Percentiles rank a stretch among this genome's conserved stretches.
phyloP scores from a whole-genome alignment of 1,140 invertebrate genomes.

The Triops cancriformis region DNA sequence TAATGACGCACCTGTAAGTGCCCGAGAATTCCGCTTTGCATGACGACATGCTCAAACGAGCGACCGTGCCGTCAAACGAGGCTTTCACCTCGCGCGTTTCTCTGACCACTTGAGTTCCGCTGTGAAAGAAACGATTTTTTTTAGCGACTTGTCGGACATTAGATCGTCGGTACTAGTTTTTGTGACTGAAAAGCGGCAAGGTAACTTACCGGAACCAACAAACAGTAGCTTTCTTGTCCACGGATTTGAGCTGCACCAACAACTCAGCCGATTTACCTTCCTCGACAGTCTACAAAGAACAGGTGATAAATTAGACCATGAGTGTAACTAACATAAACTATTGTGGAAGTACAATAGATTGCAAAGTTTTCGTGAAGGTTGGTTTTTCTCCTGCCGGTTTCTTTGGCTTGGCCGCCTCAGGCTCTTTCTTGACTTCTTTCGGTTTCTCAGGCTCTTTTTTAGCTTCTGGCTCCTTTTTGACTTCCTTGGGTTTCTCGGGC shows the following conservation, averaged over 20 bases:
- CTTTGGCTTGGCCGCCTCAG: neutral
- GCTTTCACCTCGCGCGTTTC: slow-evolving; percentile 58
- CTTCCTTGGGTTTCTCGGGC: neutral
- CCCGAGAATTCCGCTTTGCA: slow-evolving; percentile 60
- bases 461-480: neutral
- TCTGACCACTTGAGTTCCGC: slow-evolving; percentile 59
- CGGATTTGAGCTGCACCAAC: slow-evolving; percentile 56
- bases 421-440: slow-evolving; percentile 19
- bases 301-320: slow-evolving; percentile 31
- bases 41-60: slow-evolving; percentile 60
- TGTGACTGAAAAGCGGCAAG: neutral
- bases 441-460: slow-evolving; percentile 4
- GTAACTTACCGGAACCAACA: slow-evolving; percentile 68
- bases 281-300: slow-evolving; percentile 52
- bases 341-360: slow-evolving; percentile 13
- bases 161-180: neutral
- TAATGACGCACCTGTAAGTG: slow-evolving; percentile 67
- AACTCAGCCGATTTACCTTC: slow-evolving; percentile 73
- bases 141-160: slow-evolving; percentile 23
- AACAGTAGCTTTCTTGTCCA: slow-evolving; percentile 66
- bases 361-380: slow-evolving; percentile 2
- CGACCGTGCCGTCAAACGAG: slow-evolving; percentile 70
- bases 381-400: slow-evolving; percentile 22
- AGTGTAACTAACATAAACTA: neutral
- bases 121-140: slow-evolving; percentile 38